Base-by-base conservation (phyloP, 2,888 invertebrate species). In the Mantis religiosa region DNA sequence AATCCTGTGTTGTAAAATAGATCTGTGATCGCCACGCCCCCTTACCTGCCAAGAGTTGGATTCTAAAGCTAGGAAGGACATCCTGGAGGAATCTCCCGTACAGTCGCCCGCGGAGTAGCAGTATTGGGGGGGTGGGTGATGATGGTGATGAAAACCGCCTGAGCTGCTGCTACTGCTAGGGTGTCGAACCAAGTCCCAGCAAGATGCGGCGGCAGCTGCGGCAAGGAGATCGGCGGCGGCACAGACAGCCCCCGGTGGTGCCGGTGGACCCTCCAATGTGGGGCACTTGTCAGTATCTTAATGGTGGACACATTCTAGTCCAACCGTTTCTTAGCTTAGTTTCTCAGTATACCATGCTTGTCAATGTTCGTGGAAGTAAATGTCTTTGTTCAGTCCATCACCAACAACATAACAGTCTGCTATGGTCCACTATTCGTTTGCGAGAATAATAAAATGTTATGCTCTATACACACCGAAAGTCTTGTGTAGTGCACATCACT, bases 11-110 rank as follows among this genome's bases (percentile, higher is more conserved):
- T n/a, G n/a, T n/a, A 41, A 41, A 41, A 41, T 41, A 41, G 8
- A 41, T 41, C 12, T 41, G 41, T 41, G 12, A 12, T 12, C 54
- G 54, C 54, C 54, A 71, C 54, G 54, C 54, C 54, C 54, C 54
- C 90, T 85, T 82, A 91, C 91, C 91, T 91, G 91, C 91, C 91
- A 91, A 86, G 90, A 89, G 89, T 90, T 91, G 88, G 90, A 90
- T 47, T 91, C 91, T 84, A 91, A 89, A 34, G 91, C 90, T 27
- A 91, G 88, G 89, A 91, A 91, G 88, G 90, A 90, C 91, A 91
- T 91, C 83, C 90, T 88, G 89, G 87, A 54, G 84, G 84, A 85
- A 27, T 85, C 86, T 84, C 85, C 83, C 20, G 85, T 71, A 85
- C 83, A 85, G 34, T 82, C 88, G 27, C 83, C 47, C 4, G 82